These are phyloP conservation scores for Bombus balteatus DNA, from an alignment of 1,140 invertebrate species.

Conservation along the genomic window DNA sequence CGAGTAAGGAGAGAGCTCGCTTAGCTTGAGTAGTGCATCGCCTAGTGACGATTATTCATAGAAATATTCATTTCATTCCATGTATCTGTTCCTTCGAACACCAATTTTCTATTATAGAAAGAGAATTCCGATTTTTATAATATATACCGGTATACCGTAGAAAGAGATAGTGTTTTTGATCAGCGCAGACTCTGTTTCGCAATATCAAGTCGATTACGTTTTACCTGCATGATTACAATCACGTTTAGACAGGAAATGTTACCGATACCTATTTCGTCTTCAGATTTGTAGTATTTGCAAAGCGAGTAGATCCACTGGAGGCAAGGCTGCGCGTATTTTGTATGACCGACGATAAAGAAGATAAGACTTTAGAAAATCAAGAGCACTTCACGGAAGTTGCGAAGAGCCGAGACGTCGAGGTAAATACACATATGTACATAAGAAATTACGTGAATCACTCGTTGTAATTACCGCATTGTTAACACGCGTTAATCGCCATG, in stretches of 20 bases:
- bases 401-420: conserved; percentile 94
- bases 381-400: conserved; percentile 97
- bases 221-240: conserved; percentile 44
- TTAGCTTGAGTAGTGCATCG: background rate
- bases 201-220: background rate
- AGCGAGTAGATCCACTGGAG: conserved; percentile 93
- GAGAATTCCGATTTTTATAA: background rate
- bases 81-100: background rate
- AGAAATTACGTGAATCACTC: background rate
- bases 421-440: conserved; percentile 68
- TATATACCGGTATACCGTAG: background rate
- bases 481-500: background rate
- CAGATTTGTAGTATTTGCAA: conserved; percentile 96
- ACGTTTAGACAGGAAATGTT: background rate
- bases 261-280: conserved; percentile 15
- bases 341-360: conserved; percentile 98
- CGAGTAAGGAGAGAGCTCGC: background rate
- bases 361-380: conserved; percentile 96
- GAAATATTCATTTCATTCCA: background rate
- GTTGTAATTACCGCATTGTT: background rate
- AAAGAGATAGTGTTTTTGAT: background rate
- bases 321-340: conserved; percentile 96
- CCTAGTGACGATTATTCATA: background rate
- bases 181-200: background rate
- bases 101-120: background rate